Percentiles rank a stretch among this genome's conserved stretches.
Evolutionary conservation across 2,113 vertebrate genomes (phyloP).

Genomic region (Leptodactylus fuscus): DNA sequence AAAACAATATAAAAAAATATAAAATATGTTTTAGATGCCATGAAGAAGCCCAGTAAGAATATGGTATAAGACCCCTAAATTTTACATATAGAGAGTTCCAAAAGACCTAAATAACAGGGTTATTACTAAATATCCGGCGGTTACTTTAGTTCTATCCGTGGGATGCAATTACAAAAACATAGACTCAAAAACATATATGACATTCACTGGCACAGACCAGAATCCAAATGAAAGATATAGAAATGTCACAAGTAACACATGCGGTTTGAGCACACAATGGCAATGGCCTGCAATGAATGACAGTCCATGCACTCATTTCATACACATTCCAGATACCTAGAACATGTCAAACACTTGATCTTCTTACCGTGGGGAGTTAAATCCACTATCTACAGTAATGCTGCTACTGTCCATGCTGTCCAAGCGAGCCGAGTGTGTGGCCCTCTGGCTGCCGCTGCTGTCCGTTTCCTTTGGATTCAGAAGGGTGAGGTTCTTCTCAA

Average conservation of each 20-base stretch:
- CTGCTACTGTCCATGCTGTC: conserved; percentile 99
- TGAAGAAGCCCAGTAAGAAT: neutral
- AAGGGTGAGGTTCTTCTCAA: conserved; percentile 96
- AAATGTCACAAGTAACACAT: neutral
- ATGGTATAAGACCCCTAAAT: neutral
- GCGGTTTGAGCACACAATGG: neutral
- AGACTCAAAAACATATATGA: neutral
- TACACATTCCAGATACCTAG: neutral
- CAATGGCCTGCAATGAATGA: neutral
- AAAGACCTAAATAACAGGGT: neutral
- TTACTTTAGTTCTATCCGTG: neutral
- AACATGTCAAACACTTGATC: neutral
- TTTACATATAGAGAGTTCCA: neutral
- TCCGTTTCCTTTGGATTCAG: conserved; percentile 89
- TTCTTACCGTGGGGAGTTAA: conserved; percentile 98
- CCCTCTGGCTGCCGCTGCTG: conserved; percentile 90
- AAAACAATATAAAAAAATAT: neutral
- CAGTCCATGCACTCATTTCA: conserved; percentile 6
- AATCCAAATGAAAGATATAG: conserved; percentile 4
- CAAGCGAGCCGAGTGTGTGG: conserved; percentile 92
- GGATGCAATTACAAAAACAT: neutral
- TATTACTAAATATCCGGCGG: neutral
- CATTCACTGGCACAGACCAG: neutral
- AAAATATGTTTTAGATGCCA: neutral
- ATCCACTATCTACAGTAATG: conserved; percentile 98